A percentile compares a stretch with the other conserved stretches of the same genome.
Evolutionary conservation across 2,797 vertebrate genomes (phyloP).

Genomic region (Hoplostethus mediterraneus): DNA sequence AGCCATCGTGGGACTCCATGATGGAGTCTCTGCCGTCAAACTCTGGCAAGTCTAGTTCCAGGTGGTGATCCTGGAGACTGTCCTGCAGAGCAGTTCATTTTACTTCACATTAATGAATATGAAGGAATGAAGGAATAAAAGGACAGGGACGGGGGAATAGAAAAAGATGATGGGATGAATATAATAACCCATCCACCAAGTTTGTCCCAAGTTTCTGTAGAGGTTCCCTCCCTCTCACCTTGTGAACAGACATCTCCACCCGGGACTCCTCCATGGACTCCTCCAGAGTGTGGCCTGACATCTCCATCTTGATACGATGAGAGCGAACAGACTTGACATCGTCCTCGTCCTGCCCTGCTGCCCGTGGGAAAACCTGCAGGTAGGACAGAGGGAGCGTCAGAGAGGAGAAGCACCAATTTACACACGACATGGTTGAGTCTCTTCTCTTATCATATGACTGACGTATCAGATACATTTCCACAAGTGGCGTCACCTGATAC

Average conservation of each 20-base stretch:
- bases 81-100: constrained; percentile 59
- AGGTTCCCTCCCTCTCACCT: constrained; percentile 64
- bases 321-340: constrained; percentile 80
- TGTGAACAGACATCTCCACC: constrained; percentile 76
- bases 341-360: constrained; percentile 72
- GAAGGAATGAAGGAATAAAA: neutral
- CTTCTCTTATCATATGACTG: too few species aligned
- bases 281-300: constrained; percentile 78
- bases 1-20: constrained; percentile 71
- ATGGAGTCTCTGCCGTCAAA: constrained; percentile 74
- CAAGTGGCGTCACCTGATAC: neutral
- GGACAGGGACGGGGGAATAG: too few species aligned
- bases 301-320: constrained; percentile 80
- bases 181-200: neutral
- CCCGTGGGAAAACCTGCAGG: constrained; percentile 74
- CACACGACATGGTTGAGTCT: neutral
- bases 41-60: constrained; percentile 66
- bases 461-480: too few species aligned
- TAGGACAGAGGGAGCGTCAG: constrained; percentile 14
- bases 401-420: constrained; percentile 3
- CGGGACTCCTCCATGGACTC: constrained; percentile 73
- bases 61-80: constrained; percentile 70
- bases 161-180: neutral
- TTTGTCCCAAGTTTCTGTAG: neutral
- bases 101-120: neutral